Evolutionary conservation across 2,113 vertebrate species (phyloP).

Genomic region (Pongo pygmaeus): DNA sequence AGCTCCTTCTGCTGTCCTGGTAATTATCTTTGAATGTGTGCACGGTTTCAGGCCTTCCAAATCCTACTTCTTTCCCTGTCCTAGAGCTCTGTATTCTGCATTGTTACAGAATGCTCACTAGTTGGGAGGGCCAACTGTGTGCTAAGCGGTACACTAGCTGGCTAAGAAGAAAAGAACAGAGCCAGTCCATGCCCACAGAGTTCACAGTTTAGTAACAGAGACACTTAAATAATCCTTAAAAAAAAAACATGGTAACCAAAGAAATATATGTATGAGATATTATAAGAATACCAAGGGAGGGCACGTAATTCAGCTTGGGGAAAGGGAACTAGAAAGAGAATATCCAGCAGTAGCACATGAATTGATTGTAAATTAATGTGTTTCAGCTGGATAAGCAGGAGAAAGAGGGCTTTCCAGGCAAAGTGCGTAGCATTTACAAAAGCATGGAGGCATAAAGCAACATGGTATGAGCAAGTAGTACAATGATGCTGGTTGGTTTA

Average conservation of each 20-base stretch:
- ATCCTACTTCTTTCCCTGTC: background rate
- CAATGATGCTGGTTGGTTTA: background rate
- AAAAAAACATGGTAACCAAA: conserved; percentile 8
- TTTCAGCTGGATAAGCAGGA: background rate
- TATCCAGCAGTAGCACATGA: background rate
- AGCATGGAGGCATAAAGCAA: background rate
- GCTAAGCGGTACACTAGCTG: background rate
- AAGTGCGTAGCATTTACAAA: background rate
- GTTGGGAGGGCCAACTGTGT: background rate
- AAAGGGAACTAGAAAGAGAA: background rate
- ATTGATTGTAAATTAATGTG: conserved; percentile 14
- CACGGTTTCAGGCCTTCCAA: background rate
- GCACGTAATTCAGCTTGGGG: background rate
- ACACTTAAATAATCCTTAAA: background rate
- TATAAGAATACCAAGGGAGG: background rate
- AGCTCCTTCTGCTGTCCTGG: background rate
- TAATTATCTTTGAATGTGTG: background rate
- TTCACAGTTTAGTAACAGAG: background rate
- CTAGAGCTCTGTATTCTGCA: background rate
- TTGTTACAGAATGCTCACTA: conserved; percentile 12
- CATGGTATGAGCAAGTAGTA: background rate
- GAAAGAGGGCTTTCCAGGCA: background rate
- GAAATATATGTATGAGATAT: background rate
- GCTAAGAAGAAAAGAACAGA: conserved; percentile 21
- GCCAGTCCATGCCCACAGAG: background rate